phyloP scores from a whole-genome alignment of 2,888 invertebrate species.

The Campoletis raptor region DNA sequence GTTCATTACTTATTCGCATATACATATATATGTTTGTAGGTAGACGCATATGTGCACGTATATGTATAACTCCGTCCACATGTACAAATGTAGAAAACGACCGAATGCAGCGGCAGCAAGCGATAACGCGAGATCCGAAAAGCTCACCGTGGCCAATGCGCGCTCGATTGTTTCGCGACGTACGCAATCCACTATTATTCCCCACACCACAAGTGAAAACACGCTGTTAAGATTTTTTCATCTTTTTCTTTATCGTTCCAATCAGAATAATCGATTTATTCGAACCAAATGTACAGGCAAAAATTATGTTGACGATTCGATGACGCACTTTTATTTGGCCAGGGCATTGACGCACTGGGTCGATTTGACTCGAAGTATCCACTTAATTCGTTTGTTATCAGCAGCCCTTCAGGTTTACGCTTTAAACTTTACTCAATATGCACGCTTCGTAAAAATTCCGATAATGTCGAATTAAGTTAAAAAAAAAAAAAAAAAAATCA shows the following conservation, averaged over 20 bases:
- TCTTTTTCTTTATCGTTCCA: neutral
- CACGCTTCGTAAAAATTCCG: too few species aligned
- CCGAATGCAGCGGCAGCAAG: constrained; percentile 20
- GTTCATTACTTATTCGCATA: constrained; percentile 41
- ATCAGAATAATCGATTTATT: constrained; percentile 15
- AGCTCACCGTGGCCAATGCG: constrained; percentile 34
- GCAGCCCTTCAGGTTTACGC: too few species aligned
- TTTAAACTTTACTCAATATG: too few species aligned
- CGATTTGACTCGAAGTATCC: too few species aligned
- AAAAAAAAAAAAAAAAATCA: too few species aligned
- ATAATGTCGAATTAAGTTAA: too few species aligned
- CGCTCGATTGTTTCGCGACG: constrained; percentile 54
- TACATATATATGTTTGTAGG: neutral
- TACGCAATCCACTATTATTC: neutral
- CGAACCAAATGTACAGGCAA: neutral
- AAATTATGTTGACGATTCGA: too few species aligned
- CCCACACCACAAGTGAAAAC: constrained; percentile 10
- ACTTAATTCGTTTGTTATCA: too few species aligned
- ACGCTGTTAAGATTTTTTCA: neutral
- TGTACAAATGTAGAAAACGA: constrained; percentile 34
- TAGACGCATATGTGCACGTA: neutral
- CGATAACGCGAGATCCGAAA: constrained; percentile 50
- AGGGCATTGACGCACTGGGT: too few species aligned
- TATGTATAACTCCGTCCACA: neutral
- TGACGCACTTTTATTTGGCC: too few species aligned